A percentile compares a stretch with the other conserved stretches of the same genome.
phyloP scores from a whole-genome alignment of 2,888 invertebrate species.

The Cephus rjabovi region DNA sequence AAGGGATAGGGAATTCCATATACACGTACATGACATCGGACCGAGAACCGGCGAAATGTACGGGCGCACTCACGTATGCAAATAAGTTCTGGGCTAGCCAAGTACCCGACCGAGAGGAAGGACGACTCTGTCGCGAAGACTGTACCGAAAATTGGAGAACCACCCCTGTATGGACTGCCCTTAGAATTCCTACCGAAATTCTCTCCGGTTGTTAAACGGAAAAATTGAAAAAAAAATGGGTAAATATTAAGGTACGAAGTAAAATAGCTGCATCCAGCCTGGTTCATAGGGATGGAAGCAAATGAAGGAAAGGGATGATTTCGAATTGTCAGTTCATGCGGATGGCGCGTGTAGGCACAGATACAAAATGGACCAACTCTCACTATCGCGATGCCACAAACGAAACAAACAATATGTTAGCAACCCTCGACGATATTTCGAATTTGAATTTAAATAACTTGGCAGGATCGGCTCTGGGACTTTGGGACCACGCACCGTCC shows the following conservation, averaged over 20 bases:
- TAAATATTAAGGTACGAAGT: background rate
- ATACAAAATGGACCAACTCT: conserved; percentile 7
- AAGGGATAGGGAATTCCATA: conserved; percentile 60
- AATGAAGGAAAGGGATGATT: background rate
- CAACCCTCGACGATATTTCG: conserved; percentile 67
- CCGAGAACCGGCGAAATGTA: conserved; percentile 23
- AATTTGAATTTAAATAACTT: conserved; percentile 68
- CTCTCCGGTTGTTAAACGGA: background rate
- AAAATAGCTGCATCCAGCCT: background rate
- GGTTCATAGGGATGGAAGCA: background rate
- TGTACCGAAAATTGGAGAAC: conserved; percentile 8
- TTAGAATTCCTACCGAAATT: background rate
- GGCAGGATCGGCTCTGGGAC: conserved; percentile 67
- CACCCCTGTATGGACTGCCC: background rate
- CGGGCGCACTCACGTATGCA: conserved; percentile 49
- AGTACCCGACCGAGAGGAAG: background rate
- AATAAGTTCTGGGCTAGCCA: conserved; percentile 43
- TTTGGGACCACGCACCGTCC: conserved; percentile 63
- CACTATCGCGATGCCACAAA: conserved; percentile 43
- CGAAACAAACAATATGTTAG: conserved; percentile 68
- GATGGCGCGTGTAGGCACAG: background rate
- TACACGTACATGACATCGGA: conserved; percentile 46
- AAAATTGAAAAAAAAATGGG: background rate
- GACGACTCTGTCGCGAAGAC: background rate
- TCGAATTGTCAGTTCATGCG: background rate